Conservation (phyloP, 2,888 invertebrate species). For the Lypha dubia region DNA sequence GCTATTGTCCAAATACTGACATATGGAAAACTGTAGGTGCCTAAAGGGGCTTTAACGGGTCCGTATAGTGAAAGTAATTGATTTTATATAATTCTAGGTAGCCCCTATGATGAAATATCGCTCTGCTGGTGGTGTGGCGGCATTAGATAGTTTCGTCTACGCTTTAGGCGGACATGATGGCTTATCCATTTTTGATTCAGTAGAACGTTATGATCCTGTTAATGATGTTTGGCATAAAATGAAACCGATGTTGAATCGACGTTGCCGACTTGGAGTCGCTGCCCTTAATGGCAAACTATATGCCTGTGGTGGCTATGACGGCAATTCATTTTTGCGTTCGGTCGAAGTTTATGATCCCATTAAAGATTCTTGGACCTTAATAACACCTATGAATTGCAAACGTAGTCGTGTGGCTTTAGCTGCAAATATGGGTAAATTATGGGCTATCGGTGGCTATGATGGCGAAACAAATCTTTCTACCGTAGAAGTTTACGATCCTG, state of each 20-base stretch:
- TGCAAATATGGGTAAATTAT: conserved; percentile 92
- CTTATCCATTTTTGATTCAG: conserved; percentile 93
- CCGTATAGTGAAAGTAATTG: not conserved
- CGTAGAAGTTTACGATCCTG: conserved; percentile 93
- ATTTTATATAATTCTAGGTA: conserved; percentile 75
- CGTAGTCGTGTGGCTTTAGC: conserved; percentile 92
- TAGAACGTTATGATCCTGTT: conserved; percentile 91
- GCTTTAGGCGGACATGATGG: conserved; percentile 95
- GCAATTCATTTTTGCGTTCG: conserved; percentile 90
- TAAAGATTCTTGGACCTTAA: conserved; percentile 89
- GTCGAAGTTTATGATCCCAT: conserved; percentile 92
- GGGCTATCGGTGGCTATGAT: conserved; percentile 92
- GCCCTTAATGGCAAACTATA: conserved; percentile 92
- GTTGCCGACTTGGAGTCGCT: conserved; percentile 93
- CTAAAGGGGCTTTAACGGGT: not conserved
- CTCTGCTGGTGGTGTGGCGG: conserved; percentile 89
- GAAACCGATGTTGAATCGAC: conserved; percentile 90
- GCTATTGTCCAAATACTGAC: conserved; percentile 89
- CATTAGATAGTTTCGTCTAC: conserved; percentile 88
- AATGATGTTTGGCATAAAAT: conserved; percentile 89
- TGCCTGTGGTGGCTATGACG: conserved; percentile 94
- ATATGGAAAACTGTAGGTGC: conserved; percentile 89
- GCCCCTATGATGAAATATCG: conserved; percentile 84
- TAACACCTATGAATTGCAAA: conserved; percentile 92
- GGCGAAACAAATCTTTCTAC: conserved; percentile 91